phyloP scores from a whole-genome alignment of 2,797 vertebrate species.

The Tapirus indicus region DNA sequence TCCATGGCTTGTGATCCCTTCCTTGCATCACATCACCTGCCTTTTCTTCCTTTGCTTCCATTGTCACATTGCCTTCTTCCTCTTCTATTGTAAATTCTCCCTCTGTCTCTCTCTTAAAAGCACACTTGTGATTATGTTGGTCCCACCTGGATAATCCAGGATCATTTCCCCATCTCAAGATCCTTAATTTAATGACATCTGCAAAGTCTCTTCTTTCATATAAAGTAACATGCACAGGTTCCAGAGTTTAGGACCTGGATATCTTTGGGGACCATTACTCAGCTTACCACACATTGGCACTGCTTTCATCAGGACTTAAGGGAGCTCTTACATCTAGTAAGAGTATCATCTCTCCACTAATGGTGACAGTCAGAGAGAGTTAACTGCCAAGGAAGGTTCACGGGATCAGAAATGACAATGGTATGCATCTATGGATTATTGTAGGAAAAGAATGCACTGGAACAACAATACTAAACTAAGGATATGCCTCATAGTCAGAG shows the following conservation, averaged over 20 bases:
- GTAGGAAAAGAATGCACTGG: too few relatives aligned
- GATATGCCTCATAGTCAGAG: fast-evolving
- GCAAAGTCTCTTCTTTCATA: background rate
- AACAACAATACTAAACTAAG: background rate
- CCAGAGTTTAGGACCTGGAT: background rate
- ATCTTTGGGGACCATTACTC: background rate
- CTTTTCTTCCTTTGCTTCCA: background rate
- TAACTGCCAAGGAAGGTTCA: background rate
- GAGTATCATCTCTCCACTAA: background rate
- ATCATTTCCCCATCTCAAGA: background rate
- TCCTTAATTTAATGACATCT: background rate
- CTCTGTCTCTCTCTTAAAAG: background rate
- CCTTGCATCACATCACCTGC: background rate
- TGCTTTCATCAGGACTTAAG: background rate
- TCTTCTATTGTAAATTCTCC: background rate
- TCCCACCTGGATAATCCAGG: background rate
- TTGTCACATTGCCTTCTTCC: background rate
- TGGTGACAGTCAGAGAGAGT: background rate
- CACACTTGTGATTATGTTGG: background rate
- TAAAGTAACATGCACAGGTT: background rate
- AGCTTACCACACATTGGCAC: background rate
- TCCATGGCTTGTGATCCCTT: background rate
- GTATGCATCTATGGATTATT: fast-evolving
- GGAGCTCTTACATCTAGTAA: background rate
- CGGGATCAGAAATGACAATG: too few relatives aligned